Base-by-base conservation (phyloP, 23 tunicate genomes). In the Clavelina lepadiformis region DNA sequence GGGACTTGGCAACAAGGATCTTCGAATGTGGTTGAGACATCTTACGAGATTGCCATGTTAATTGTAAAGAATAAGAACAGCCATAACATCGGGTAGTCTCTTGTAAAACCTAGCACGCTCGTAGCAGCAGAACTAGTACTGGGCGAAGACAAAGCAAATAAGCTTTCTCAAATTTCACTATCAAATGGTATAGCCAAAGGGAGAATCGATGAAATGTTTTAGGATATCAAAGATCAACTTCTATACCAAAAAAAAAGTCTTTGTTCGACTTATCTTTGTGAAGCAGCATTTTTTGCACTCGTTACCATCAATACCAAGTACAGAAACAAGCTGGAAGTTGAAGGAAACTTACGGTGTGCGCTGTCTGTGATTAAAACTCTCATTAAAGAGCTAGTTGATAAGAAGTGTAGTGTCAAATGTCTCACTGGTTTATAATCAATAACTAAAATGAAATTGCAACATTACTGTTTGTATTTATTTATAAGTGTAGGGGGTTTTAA, bases 281-380 rank as follows among this genome's bases (percentile, higher is more conserved):
- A 69, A 52, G 73, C 73, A 23, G 69, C 69, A 66, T 66, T 66
- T 45, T 45, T 57, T 45, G 15, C 57, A 24, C 55, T 38, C 28
- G 66, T 72, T 72, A 67, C 78, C 55, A 57, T 72, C 67, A 72
- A 72, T 28, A 72, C 78, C 55, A 72, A 72, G 75, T 53, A 69
- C 33, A 69, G 75, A 53, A 69, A 69, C 63, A 69, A 53, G 75
- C 75, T 69, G 46, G 49, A 35, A 69, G 75, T 69, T 69, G 62
- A 69, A 69, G 75, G 75, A 67, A 58, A 41, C 24, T 41, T 54
- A 21, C 60, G 60, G 18, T 54, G 60, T 54, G 60, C 21, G 6
- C 24, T 54, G 30, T 70, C 63, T 54, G 76, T 28, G 47, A 55
- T 70, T 70, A 53, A 70, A 70, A 27, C 76, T 47, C 63, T 63